Evolutionary conservation across 2,888 invertebrate species (phyloP).

Genomic region (Smittia aterrima): DNA sequence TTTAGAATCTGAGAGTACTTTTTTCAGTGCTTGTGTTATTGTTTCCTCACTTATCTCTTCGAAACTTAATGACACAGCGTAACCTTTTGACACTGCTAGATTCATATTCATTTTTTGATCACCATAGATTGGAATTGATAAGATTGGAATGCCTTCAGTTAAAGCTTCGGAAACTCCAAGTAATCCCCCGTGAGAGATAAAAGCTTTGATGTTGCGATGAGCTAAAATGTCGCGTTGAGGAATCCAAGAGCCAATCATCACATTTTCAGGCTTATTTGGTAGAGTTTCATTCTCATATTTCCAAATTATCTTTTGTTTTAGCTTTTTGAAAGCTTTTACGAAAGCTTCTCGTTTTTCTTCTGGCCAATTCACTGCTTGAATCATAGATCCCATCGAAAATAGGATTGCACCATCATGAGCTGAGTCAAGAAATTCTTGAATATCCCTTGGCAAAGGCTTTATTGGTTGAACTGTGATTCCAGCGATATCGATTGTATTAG

Average conservation of each 20-base stretch:
- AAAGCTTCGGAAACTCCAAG: constrained; percentile 75
- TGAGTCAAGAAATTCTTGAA: constrained; percentile 53
- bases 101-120: constrained; percentile 76
- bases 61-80: constrained; percentile 66
- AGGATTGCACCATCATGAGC: constrained; percentile 55
- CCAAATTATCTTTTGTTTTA: constrained; percentile 57
- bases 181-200: constrained; percentile 58
- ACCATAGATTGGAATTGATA: constrained; percentile 73
- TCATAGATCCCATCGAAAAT: constrained; percentile 57
- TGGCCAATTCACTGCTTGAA: constrained; percentile 52
- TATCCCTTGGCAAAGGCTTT: constrained; percentile 46
- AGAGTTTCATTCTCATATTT: constrained; percentile 52
- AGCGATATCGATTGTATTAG: constrained; percentile 41
- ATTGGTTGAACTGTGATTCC: constrained; percentile 33
- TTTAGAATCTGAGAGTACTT: constrained; percentile 47
- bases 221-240: constrained; percentile 71
- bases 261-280: constrained; percentile 52
- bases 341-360: constrained; percentile 49
- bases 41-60: constrained; percentile 47
- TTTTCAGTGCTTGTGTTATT: constrained; percentile 45
- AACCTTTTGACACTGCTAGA: constrained; percentile 67
- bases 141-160: constrained; percentile 72
- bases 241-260: constrained; percentile 53
- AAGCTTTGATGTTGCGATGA: constrained; percentile 62
- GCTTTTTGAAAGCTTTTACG: constrained; percentile 51